Conservation (phyloP, 2,797 vertebrate genomes). For the Limnodromus scolopaceus region DNA sequence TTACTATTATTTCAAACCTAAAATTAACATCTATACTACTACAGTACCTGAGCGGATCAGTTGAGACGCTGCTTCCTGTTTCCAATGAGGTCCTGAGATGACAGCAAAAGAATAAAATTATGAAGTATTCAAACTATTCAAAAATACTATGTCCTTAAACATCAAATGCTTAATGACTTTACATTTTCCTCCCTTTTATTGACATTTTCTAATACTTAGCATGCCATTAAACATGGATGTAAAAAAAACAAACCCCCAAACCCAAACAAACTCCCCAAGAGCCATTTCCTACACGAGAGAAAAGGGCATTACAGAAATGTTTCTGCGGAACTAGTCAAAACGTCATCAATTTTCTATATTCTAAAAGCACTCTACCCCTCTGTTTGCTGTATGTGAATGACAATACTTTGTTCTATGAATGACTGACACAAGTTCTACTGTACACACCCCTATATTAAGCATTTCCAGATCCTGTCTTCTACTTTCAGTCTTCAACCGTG, state of each 20-base stretch:
- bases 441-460: no score
- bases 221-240: neutral
- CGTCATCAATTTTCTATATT: neutral
- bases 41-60: slow-evolving; percentile 70
- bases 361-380: neutral
- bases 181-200: neutral
- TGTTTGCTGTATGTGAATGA: rapidly evolving
- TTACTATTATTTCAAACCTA: neutral
- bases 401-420: neutral
- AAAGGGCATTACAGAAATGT: neutral
- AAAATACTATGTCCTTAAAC: neutral
- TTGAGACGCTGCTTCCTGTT: slow-evolving; percentile 75
- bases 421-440: neutral
- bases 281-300: neutral
- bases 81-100: slow-evolving; percentile 77
- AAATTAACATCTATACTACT: neutral
- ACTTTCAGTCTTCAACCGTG: neutral
- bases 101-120: slow-evolving; percentile 69
- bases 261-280: neutral
- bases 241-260: neutral
- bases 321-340: neutral
- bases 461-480: neutral
- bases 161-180: neutral
- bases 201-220: neutral
- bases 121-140: neutral